phyloP scores from a whole-genome alignment of 2,797 vertebrate species.

The Scarus forsteni region DNA sequence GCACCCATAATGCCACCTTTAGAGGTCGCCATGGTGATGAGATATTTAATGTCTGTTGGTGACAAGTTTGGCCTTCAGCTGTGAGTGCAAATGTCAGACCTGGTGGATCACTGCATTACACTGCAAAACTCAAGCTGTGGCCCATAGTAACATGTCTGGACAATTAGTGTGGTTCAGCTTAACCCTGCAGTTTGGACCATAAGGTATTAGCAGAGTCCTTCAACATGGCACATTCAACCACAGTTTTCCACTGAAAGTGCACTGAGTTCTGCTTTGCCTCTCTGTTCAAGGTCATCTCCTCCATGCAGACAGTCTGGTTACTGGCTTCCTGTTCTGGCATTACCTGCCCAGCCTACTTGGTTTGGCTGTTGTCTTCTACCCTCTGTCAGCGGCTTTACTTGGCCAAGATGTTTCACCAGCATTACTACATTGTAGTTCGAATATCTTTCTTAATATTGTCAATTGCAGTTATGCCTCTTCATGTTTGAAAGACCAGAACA shows the following conservation, averaged over 20 bases:
- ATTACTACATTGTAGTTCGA: too few species aligned
- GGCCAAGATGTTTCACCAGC: neutral
- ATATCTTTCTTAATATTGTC: too few species aligned
- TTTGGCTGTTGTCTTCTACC: conserved; percentile 41
- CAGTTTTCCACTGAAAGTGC: conserved; percentile 57
- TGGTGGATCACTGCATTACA: conserved; percentile 53
- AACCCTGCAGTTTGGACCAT: conserved; percentile 46
- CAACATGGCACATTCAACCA: conserved; percentile 45
- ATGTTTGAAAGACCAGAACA: too few species aligned
- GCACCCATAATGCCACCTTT: conserved; percentile 45
- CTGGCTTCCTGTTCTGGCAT: conserved; percentile 52
- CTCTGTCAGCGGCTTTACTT: conserved; percentile 37
- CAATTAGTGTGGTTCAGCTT: conserved; percentile 50
- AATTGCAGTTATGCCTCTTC: too few species aligned
- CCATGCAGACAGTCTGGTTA: conserved; percentile 53
- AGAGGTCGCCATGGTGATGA: conserved; percentile 48
- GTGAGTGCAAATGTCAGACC: conserved; percentile 60
- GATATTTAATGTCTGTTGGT: conserved; percentile 44
- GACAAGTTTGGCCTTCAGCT: conserved; percentile 49
- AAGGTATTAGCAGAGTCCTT: conserved; percentile 41
- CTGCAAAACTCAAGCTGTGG: conserved; percentile 57
- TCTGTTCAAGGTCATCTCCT: conserved; percentile 59
- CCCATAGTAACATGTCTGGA: conserved; percentile 45
- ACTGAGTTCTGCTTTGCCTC: conserved; percentile 58
- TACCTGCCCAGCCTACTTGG: conserved; percentile 58